Base-by-base conservation (phyloP, 1,140 invertebrate species). In the Meloidogyne hapla region DNA sequence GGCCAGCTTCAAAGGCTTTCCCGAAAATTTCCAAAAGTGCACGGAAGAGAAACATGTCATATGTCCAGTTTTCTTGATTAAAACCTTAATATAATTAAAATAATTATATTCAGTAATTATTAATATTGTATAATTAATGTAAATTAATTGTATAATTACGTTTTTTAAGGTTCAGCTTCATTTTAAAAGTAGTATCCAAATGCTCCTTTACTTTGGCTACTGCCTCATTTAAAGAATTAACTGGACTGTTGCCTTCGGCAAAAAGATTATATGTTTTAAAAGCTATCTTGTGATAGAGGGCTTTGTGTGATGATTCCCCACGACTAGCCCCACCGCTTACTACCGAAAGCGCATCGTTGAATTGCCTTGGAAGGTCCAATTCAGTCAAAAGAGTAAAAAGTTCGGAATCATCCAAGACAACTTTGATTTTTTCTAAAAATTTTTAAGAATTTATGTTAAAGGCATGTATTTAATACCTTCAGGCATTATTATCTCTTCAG, bases 401-500 rank as follows among this genome's bases (percentile, higher is more conserved):
- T 56, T 56, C 18, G 18, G 48, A 56, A 56, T 56, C 48, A n/a
- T 56, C 18, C 48, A 56, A 5, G n/a, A 56, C 18, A n/a, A 56
- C 48, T 4, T 18, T 56, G 48, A 56, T 56, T 1, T 56, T 5
- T n/a, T 56, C 48, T 56, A 56, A 56, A 56, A 18, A 15, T 48
- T 48, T 18, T n/a, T 13, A 56, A 3, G n/a, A 56, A 21, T n/a
- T 56, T 18, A 48, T 48, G 45, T 48, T 48, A 18, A 4, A 4
- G 45, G 45, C 15, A 15, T 48, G 15, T 8, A 56, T n/a, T 6
- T n/a, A n/a, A n/a, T n/a, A 56, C 48, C 48, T 4, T 56, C 6
- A n/a, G 48, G 48, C 48, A 56, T 56, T 56, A 56, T n/a, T n/a
- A 56, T n/a, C n/a, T 56, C 48, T 56, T 56, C 48, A 56, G n/a